Base-by-base conservation (phyloP, 1,140 invertebrate species). In the Polypedilum pembai region DNA sequence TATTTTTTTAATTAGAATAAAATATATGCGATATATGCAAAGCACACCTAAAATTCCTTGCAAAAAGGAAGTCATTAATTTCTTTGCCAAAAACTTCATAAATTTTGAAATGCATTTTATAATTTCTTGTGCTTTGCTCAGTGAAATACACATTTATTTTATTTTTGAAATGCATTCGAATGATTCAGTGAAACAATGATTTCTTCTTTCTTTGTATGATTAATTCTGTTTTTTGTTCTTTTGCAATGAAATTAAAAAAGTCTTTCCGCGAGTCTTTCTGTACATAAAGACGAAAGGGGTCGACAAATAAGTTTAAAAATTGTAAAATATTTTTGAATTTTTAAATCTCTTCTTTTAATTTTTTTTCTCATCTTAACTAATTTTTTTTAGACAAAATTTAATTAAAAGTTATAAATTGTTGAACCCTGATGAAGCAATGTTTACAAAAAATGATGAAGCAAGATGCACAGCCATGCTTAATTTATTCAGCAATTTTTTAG, bases 21-120 rank as follows among this genome's bases (percentile, higher is more conserved):
- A 56, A 56, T 12, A n/a, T 56, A 12, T 56, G 45, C 12, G n/a
- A 56, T 33, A 33, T 33, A 33, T 12, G 45, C 45, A n/a, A 56
- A 56, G 12, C 45, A 56, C 45, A 56, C 45, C 45, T 56, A 15
- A 56, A 56, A 12, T 56, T 56, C 45, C 15, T 56, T 56, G 12
- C n/a, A 56, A 56, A 56, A n/a, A 56, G 45, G 45, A 56, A 56
- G 45, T 56, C 45, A 56, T 56, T 56, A 56, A 56, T 56, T 56
- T 56, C 45, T 56, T 56, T 56, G 45, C 45, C 45, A 56, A 56
- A 33, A 56, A 56, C 45, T 56, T 56, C 45, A 56, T 56, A 56
- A 56, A n/a, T 56, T 56, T 56, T 56, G 45, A 56, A 56, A 15
- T 56, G 45, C 45, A 56, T 56, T 56, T n/a, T 56, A 33, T 33